Percentiles rank a stretch among this genome's conserved stretches.
phyloP scores from a whole-genome alignment of 2,888 invertebrate genomes.

The Anoplius nigerrimus region DNA sequence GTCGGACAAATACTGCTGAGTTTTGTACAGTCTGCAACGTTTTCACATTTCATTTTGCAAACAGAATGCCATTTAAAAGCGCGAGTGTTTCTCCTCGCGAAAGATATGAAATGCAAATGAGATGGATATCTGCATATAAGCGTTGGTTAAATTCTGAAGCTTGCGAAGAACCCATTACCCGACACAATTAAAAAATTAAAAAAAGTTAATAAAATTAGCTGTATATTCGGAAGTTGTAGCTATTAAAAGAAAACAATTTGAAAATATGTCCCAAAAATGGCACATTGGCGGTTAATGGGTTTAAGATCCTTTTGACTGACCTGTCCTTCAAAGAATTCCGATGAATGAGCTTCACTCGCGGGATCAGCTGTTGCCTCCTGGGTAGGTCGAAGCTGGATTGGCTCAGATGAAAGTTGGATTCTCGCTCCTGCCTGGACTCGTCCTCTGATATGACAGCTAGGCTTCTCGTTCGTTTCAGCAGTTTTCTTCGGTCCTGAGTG shows the following conservation, averaged over 20 bases:
- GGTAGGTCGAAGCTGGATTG: conserved; percentile 77
- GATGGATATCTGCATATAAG: no score
- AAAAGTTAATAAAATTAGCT: no score
- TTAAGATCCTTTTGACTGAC: conserved; percentile 76
- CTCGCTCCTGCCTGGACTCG: conserved; percentile 78
- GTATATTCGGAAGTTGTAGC: no score
- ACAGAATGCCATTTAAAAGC: no score
- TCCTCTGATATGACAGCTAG: conserved; percentile 87
- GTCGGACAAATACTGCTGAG: conserved; percentile 71
- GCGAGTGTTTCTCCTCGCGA: no score
- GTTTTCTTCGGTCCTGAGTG: conserved; percentile 68
- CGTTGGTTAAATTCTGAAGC: no score
- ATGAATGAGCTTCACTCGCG: conserved; percentile 87
- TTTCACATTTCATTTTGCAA: neutral
- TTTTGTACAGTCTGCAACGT: conserved; percentile 67
- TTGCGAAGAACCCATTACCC: no score
- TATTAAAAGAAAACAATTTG: no score
- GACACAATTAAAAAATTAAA: no score
- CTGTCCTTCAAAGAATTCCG: conserved; percentile 85
- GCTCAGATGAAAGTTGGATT: conserved; percentile 60
- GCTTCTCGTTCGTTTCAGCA: conserved; percentile 82
- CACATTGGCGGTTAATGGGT: no score
- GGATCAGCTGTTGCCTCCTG: conserved; percentile 86
- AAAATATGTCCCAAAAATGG: no score
- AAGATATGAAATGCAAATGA: no score